Base-by-base conservation (phyloP, 2,797 vertebrate genomes). In the Tapirus indicus region DNA sequence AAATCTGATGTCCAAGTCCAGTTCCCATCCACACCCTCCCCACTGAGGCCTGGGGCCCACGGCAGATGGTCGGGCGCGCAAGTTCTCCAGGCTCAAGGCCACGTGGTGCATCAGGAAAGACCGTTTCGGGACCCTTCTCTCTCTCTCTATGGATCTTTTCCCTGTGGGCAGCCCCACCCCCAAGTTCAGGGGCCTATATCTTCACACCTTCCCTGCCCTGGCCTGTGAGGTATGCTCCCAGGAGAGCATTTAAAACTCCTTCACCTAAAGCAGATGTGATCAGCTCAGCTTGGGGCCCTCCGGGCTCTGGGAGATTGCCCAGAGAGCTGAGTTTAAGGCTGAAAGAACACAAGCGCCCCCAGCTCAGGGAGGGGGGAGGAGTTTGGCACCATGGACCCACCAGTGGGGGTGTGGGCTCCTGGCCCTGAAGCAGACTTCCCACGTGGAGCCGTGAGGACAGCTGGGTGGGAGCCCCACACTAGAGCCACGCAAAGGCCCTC, bases 381-480 rank as follows among this genome's bases (percentile, higher is more conserved):
- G 68, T 14, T 9, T 2, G 21, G 17, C 38, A 16, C 11, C 56
- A 5, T 5, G 52, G 21, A 17, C 72, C 66, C 16, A 5, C 7
- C 6, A 5, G 2, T 25, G 1, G 6, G 2, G 32, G 10, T 2
- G 1, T 23, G 52, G 17, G 6, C 32, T 1, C 0, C 27, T 11
- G 54, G n/a, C 41, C 18, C 58, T 11, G 49, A 64, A 68, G 58
- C 41, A 11, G 17, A 18, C n/a, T 44, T 25, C 11, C n/a, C 18
- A 12, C 0, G 0, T 5, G 7, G n/a, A 62, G 41, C 74, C 41
- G 7, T 10, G 35, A 47, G 41, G 16, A 18, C 6, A 54, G 27
- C 52, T 0, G 17, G 7, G 44, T 12, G 0, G 18, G 32, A 27
- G 5, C 12, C 41, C 41, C n/a, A 12, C 7, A 0, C 14, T 0